Percentiles rank a stretch among this genome's conserved stretches.
Conservation (phyloP, 2,113 vertebrate species). For the Mohoua ochrocephala region DNA sequence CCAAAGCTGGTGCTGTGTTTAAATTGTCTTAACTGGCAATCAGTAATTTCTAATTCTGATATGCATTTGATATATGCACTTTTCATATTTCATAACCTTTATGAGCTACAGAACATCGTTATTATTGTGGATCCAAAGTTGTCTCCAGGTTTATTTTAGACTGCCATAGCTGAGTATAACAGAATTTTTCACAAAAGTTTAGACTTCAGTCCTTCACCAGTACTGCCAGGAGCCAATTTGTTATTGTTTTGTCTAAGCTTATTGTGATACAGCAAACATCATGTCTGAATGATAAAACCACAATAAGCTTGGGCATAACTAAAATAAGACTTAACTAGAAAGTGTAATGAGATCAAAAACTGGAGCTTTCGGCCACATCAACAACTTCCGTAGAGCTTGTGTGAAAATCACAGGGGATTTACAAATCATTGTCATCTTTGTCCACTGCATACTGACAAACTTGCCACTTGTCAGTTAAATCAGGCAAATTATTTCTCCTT, state of each 20-base stretch:
- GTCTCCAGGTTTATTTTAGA: not conserved
- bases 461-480: conserved; percentile 1
- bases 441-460: not conserved
- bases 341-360: not conserved
- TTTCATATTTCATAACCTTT: not conserved
- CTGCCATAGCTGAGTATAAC: not conserved
- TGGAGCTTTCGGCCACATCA: not conserved
- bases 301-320: not conserved
- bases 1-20: not conserved
- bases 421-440: not conserved
- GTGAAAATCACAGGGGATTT: not conserved
- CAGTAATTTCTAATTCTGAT: not conserved
- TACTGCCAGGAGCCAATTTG: not conserved
- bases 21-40: not conserved
- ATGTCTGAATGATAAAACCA: not conserved
- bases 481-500: not conserved
- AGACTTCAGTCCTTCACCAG: not conserved
- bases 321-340: not conserved
- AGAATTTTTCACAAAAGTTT: not conserved
- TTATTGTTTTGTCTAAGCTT: not conserved
- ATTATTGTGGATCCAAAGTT: not conserved
- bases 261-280: not conserved
- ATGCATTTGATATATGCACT: not conserved
- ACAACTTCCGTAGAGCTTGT: not conserved
- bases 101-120: not conserved